These are phyloP conservation scores for Cantharis rufa DNA, from an alignment of 2,888 invertebrate genomes.

Conservation along the genomic window DNA sequence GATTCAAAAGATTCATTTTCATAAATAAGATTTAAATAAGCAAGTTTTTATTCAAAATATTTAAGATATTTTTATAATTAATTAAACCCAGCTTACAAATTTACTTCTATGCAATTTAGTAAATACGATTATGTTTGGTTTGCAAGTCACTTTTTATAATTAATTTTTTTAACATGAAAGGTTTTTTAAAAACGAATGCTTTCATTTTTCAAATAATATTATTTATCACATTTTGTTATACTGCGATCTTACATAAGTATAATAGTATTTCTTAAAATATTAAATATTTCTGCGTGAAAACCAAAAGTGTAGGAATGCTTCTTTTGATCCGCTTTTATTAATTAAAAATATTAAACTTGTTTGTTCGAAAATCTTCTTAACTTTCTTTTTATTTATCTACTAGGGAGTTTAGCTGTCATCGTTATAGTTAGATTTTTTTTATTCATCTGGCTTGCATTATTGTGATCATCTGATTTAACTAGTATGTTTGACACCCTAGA, in stretches of 20 bases:
- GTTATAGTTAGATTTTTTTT: neutral
- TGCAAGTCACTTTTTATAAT: neutral
- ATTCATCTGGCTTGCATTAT: neutral
- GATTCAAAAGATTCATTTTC: neutral
- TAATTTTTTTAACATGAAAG: neutral
- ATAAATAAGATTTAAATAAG: neutral
- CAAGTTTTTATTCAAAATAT: neutral
- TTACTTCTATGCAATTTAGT: neutral
- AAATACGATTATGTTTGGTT: neutral
- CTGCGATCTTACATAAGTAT: neutral
- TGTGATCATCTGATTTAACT: neutral
- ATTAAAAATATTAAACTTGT: neutral
- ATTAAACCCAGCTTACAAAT: neutral
- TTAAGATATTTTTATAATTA: neutral
- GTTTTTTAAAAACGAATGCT: neutral
- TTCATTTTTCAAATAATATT: neutral
- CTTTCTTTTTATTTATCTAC: neutral
- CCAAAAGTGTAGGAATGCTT: neutral
- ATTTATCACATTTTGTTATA: neutral
- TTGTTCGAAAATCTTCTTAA: neutral
- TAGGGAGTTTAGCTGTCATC: too few relatives aligned
- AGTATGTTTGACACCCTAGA: neutral
- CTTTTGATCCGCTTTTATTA: neutral
- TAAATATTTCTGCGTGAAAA: too few relatives aligned
- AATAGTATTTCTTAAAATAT: neutral